These are phyloP conservation scores for Acrobasis suavella DNA, from an alignment of 2,888 invertebrate genomes.

Conservation along the genomic window DNA sequence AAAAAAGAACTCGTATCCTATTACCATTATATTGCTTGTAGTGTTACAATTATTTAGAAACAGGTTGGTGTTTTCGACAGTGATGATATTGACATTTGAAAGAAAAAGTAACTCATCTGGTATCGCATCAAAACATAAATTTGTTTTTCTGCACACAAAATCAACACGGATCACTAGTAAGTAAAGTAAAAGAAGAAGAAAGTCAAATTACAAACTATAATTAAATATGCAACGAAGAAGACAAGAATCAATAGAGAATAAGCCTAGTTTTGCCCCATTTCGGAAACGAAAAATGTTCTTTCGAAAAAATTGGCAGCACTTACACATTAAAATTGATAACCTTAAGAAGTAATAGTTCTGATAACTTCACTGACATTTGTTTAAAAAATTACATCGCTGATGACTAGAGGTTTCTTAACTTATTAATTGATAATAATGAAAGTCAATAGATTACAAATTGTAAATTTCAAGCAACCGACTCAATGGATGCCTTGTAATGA, in stretches of 20 bases:
- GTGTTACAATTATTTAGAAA: conserved; percentile 12
- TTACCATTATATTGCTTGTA: conserved; percentile 32
- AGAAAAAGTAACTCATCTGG: conserved; percentile 47
- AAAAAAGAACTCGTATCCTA: conserved; percentile 57
- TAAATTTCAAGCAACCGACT: conserved; percentile 27
- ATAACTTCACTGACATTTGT: conserved; percentile 78
- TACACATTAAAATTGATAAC: conserved; percentile 69
- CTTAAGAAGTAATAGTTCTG: conserved; percentile 76
- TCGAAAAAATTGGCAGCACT: conserved; percentile 73
- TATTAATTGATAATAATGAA: conserved; percentile 39
- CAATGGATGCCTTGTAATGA: conserved; percentile 33
- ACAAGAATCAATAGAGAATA: conserved; percentile 50
- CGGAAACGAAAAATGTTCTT: conserved; percentile 56
- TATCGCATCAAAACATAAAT: conserved; percentile 64
- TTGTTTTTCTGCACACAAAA: conserved; percentile 63
- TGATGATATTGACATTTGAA: conserved; percentile 22
- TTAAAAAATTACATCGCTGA: conserved; percentile 54
- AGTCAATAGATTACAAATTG: conserved; percentile 22
- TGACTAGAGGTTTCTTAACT: conserved; percentile 64
- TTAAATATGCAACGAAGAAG: conserved; percentile 41
- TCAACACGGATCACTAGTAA: conserved; percentile 50
- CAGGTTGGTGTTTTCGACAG: not conserved
- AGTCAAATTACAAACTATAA: conserved; percentile 60
- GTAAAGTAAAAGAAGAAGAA: conserved; percentile 51
- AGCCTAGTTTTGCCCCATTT: conserved; percentile 44